phyloP scores from a whole-genome alignment of 2,113 vertebrate species.

The Ranitomeya variabilis region DNA sequence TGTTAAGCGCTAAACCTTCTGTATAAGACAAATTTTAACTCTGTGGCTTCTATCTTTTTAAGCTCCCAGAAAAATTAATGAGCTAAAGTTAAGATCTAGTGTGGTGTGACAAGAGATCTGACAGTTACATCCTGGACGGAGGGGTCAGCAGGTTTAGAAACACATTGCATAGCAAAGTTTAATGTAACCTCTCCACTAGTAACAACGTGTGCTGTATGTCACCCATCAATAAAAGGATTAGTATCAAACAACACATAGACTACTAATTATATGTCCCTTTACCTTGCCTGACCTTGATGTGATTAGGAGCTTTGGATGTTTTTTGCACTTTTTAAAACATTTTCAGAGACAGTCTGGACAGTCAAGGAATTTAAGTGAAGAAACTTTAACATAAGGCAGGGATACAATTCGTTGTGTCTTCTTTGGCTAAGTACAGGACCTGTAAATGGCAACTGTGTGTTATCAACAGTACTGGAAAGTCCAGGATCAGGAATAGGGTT shows the following conservation, averaged over 20 bases:
- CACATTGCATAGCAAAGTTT: background rate
- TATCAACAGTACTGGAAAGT: background rate
- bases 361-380: background rate
- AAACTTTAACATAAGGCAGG: background rate
- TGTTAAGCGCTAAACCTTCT: slow-evolving; percentile 41
- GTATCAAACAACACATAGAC: slow-evolving; percentile 27
- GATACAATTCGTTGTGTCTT: background rate
- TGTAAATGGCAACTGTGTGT: background rate
- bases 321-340: background rate
- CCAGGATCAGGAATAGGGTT: background rate
- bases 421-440: background rate
- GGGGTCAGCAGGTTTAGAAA: slow-evolving; percentile 10
- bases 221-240: slow-evolving; percentile 54
- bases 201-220: slow-evolving; percentile 1
- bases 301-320: slow-evolving; percentile 9
- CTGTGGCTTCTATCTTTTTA: slow-evolving; percentile 16
- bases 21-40: slow-evolving; percentile 35
- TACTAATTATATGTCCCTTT: slow-evolving; percentile 42
- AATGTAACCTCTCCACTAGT: background rate
- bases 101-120: slow-evolving; percentile 36
- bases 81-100: slow-evolving; percentile 11
- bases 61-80: slow-evolving; percentile 20
- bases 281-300: slow-evolving; percentile 33
- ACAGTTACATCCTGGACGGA: slow-evolving; percentile 25
- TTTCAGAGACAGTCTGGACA: background rate